Evolutionary conservation across 2,113 vertebrate species (phyloP), one percentile per base, ranked within the genome.

Genomic region (Marmota monax): DNA sequence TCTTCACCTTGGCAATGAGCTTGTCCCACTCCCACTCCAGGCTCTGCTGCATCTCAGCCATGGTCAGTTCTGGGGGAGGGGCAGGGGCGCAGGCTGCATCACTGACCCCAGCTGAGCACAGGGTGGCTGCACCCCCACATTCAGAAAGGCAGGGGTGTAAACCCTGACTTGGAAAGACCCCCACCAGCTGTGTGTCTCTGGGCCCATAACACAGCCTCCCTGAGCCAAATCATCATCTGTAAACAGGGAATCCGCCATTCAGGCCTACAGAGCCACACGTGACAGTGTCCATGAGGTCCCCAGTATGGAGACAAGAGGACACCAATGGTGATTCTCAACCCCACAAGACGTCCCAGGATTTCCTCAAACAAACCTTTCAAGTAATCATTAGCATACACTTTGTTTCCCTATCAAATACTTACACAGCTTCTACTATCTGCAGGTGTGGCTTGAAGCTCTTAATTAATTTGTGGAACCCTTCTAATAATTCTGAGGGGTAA

Each of bases 41-140:
- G 98, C 99, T 99, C 98, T 99, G 99, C 32, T 99, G 99, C 99
- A 99, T 99, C 98, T 99, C 99, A 0, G 99, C 99, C 99, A 99
- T 99, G 56, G 99, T 99, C 97, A 99, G 98, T 88, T 99, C 99
- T 99, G 96, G 37, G n/a, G 29, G 5, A 6, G 42, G 42, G 42
- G 42, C 5, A 76, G 34, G 72, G 6, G 82, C 77, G 1, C 67
- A 1, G 7, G 34, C 53, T 48, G 23, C 7, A 5, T 0, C 53
- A 18, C 48, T 48, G 48, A 42, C 42, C 42, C 42, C 5, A 0
- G 13, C 53, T 32, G 6, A 0, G 29, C 42, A 42, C 42, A 42
- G 39, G 13, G 42, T 1, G 2, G 4, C 5, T 45, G 18, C 1
- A 25, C 2, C 16, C 73, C n/a, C 22, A 25, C n/a, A 32, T 10